phyloP scores from a whole-genome alignment of 2,888 invertebrate species.

The Meganola albula region DNA sequence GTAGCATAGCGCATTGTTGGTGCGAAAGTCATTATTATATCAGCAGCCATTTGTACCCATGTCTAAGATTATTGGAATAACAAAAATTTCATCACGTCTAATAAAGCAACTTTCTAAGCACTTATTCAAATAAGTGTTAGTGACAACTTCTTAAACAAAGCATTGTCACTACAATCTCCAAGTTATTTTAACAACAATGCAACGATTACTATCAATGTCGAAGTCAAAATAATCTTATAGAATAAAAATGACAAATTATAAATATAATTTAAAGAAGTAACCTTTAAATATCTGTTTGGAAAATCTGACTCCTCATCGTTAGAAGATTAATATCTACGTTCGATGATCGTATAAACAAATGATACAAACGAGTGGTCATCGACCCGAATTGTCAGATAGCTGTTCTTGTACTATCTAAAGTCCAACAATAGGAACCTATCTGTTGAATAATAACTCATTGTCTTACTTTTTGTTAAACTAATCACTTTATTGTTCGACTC shows the following conservation, averaged over 20 bases:
- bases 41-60: no score
- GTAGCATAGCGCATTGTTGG: no score
- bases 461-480: conserved; percentile 74
- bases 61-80: no score
- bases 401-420: conserved; percentile 47
- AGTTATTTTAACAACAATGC: conserved; percentile 22
- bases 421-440: conserved; percentile 66
- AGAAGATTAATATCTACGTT: conserved; percentile 61
- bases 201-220: conserved; percentile 35
- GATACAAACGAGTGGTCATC: conserved; percentile 58
- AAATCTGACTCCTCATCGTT: conserved; percentile 64
- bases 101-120: no score
- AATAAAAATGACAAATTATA: conserved; percentile 52
- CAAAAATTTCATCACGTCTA: no score
- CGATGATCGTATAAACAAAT: conserved; percentile 72
- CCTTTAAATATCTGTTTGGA: conserved; percentile 49
- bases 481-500: conserved; percentile 75
- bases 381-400: conserved; percentile 58
- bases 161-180: conserved; percentile 25
- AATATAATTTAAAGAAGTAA: conserved; percentile 51
- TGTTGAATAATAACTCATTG: conserved; percentile 74
- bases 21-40: no score
- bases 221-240: conserved; percentile 27
- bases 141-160: conserved; percentile 29
- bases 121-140: conserved; percentile 14